Percentiles rank a stretch among this genome's conserved stretches.
phyloP scores from a whole-genome alignment of 2,888 invertebrate genomes.

The Augochlorella aurata region DNA sequence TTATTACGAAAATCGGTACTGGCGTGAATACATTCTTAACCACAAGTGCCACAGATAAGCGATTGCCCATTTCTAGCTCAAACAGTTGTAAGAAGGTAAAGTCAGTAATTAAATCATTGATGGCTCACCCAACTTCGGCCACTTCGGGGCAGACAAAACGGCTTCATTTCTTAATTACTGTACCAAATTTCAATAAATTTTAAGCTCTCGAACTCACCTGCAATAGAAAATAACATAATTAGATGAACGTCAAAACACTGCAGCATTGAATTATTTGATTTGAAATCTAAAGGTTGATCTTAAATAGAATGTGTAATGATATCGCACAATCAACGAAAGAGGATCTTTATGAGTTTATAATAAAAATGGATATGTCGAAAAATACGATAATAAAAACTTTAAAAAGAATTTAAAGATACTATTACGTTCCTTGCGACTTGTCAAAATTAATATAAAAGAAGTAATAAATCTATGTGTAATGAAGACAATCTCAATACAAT shows the following conservation, averaged over 20 bases:
- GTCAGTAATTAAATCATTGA: not conserved
- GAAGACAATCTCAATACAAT: no score
- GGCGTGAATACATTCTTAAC: not conserved
- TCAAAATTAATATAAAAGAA: no score
- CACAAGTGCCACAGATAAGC: not conserved
- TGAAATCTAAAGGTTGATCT: not conserved
- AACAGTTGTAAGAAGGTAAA: not conserved
- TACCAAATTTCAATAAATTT: not conserved
- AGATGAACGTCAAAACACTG: not conserved
- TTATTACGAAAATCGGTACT: not conserved
- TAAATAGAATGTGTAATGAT: not conserved
- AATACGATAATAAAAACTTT: no score
- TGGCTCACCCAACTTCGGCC: not conserved
- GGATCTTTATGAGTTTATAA: no score
- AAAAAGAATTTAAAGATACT: no score
- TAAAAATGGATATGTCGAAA: no score
- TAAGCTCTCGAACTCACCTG: conserved; percentile 1
- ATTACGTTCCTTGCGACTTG: no score
- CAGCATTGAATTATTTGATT: not conserved
- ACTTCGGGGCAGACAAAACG: not conserved
- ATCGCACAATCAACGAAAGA: no score
- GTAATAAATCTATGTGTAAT: no score
- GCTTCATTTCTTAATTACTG: not conserved
- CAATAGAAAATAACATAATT: not conserved
- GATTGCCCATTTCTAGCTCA: not conserved